Percentiles rank a stretch among this genome's conserved stretches.
phyloP scores from a whole-genome alignment of 1,140 invertebrate genomes.

The Zaprionus ghesquierei region DNA sequence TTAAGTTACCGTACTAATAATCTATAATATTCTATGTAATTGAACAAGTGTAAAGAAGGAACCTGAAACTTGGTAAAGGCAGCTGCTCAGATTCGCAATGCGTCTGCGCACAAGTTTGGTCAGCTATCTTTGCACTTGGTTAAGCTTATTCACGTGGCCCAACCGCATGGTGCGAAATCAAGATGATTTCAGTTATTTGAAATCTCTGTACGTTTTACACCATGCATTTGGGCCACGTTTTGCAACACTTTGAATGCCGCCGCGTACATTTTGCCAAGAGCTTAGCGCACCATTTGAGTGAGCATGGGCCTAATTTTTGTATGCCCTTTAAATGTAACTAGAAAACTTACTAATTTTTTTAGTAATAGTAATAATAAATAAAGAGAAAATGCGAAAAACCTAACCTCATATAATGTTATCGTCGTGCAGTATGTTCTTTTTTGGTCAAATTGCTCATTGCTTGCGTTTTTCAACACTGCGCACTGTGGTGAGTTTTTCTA shows the following conservation, averaged over 20 bases:
- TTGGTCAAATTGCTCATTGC: not conserved
- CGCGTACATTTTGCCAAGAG: constrained; percentile 61
- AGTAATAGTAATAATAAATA: constrained; percentile 75
- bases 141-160: constrained; percentile 47
- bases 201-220: constrained; percentile 28
- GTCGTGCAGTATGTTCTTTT: not conserved
- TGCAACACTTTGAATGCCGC: constrained; percentile 33
- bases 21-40: constrained; percentile 38
- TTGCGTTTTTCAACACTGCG: constrained; percentile 14
- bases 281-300: constrained; percentile 44
- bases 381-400: constrained; percentile 46
- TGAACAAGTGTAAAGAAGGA: constrained; percentile 59
- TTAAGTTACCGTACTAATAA: constrained; percentile 66
- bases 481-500: constrained; percentile 1
- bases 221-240: constrained; percentile 46
- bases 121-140: constrained; percentile 47
- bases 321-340: constrained; percentile 65
- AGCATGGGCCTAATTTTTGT: constrained; percentile 51
- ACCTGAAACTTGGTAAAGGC: constrained; percentile 35
- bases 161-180: constrained; percentile 44
- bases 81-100: constrained; percentile 23
- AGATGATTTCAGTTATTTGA: not conserved
- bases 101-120: constrained; percentile 11
- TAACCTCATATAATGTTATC: not conserved
- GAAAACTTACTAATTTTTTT: constrained; percentile 75